Evolutionary conservation across 2,888 invertebrate species (phyloP).

Genomic region (Nymphalis urticae): DNA sequence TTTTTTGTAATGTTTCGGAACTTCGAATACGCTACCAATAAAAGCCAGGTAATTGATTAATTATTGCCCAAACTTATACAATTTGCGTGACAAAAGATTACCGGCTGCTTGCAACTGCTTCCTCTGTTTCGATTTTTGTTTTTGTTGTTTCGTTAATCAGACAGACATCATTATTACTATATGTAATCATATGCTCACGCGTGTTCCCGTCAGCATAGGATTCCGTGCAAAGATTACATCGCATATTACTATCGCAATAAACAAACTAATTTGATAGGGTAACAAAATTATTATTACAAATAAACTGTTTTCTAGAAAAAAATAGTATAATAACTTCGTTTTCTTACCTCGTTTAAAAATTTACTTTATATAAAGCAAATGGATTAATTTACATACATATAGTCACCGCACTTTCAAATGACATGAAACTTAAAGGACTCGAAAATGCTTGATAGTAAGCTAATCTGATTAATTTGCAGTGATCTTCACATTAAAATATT

Average conservation of each 20-base stretch:
- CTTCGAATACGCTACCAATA: slow-evolving; percentile 27
- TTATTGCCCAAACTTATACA: slow-evolving; percentile 55
- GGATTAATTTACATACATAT: neutral
- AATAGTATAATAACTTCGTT: neutral
- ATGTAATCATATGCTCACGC: slow-evolving; percentile 2
- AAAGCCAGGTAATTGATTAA: slow-evolving; percentile 34
- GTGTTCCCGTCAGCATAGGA: slow-evolving; percentile 1
- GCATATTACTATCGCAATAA: neutral
- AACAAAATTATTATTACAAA: neutral
- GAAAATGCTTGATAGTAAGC: too few relatives aligned
- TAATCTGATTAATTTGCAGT: too few relatives aligned
- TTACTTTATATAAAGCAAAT: slow-evolving; percentile 6
- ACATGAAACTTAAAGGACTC: too few relatives aligned
- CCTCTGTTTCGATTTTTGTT: slow-evolving; percentile 48
- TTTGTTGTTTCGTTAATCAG: slow-evolving; percentile 16
- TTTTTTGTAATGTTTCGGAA: slow-evolving; percentile 32
- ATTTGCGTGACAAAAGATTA: slow-evolving; percentile 64
- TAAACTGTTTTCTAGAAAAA: too few relatives aligned
- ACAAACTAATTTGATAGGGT: too few relatives aligned
- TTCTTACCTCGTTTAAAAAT: slow-evolving; percentile 12
- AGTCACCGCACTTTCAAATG: too few relatives aligned
- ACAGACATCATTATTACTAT: slow-evolving; percentile 3
- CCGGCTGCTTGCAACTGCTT: slow-evolving; percentile 53
- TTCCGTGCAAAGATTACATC: neutral
- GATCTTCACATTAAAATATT: too few relatives aligned